Evolutionary conservation across 1,140 invertebrate species (phyloP), one percentile per base, ranked within the genome.

Genomic region (Drosophila burlai): DNA sequence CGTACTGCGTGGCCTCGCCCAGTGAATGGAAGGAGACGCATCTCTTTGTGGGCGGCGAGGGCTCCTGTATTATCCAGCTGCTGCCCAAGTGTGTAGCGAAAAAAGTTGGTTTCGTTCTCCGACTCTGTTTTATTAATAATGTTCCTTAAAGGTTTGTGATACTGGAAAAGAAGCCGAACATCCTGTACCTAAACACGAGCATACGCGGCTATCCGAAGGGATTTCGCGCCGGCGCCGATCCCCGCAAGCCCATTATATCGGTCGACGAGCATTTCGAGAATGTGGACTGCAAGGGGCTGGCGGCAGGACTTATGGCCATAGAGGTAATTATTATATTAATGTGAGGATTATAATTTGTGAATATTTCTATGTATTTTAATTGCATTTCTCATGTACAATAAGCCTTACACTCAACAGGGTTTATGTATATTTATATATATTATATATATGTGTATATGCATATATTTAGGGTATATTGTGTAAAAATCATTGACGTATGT

Each of bases 191-290:
- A 82, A 98, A 98, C 92, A 96, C 96, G 11, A 94, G 94, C 13
- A 97, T 97, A 81, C 94, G 97, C 63, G 97, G 97, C 1, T 97
- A 98, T 93, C 97, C 97, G 0, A 95, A 96, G 83, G 97, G 97
- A 0, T 93, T 99, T 31, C 95, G 97, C 49, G 96, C 97, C 1
- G 97, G 97, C 16, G 94, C 94, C 42, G 96, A 98, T 94, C 95
- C 96, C 2, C 95, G 96, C 52, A 95, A 95, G 72, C 96, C 97
- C 0, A 94, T 96, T 16, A 94, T 99, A 34, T 93, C 95, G 54
- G 94, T 99, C 34, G 95, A 96, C 78, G 94, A 95, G 67, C 96
- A 96, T 61, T 97, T 97, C 92, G 95, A 96, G 83, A 93, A 94
- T 65, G 93, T 96, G 55, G 94, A 94, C 72, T 95, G 94, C 86